Percentiles rank a stretch among this genome's conserved stretches.
Conservation (phyloP, 2,797 vertebrate species). For the Hafferia zeledoni region DNA sequence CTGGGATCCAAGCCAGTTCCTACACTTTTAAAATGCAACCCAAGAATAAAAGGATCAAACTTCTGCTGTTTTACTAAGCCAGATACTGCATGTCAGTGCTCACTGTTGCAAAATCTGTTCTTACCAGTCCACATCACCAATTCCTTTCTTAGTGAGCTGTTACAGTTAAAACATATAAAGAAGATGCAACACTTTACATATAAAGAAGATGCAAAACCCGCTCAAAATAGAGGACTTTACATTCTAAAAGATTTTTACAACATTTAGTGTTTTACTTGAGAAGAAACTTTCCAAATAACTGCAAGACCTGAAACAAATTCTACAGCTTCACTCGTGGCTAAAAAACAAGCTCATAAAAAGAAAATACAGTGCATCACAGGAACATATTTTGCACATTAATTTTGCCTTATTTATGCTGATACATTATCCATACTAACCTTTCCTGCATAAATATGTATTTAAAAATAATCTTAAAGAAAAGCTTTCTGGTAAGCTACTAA, state of each 20-base stretch:
- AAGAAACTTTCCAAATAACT: not conserved
- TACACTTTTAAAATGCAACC: not conserved
- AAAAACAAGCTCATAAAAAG: not conserved
- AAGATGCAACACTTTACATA: not conserved
- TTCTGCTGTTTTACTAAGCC: not conserved
- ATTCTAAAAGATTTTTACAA: not conserved
- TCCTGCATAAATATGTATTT: not conserved
- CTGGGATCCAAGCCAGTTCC: not conserved
- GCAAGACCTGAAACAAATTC: not conserved
- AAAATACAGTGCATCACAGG: not conserved
- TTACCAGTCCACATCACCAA: not conserved
- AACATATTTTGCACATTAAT: not conserved
- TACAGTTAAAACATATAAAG: not conserved
- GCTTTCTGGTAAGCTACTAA: not conserved
- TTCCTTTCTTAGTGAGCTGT: not conserved
- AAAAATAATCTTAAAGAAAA: not conserved
- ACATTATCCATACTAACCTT: not conserved
- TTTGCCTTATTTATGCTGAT: not conserved
- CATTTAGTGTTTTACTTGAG: not conserved
- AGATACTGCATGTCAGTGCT: not conserved
- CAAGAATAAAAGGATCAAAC: not conserved
- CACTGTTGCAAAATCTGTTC: not conserved
- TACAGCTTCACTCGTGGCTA: not conserved
- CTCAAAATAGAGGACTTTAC: not conserved
- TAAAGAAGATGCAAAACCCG: not conserved